phyloP scores from a whole-genome alignment of 2,797 vertebrate species.

The Chromobotia macracanthus region DNA sequence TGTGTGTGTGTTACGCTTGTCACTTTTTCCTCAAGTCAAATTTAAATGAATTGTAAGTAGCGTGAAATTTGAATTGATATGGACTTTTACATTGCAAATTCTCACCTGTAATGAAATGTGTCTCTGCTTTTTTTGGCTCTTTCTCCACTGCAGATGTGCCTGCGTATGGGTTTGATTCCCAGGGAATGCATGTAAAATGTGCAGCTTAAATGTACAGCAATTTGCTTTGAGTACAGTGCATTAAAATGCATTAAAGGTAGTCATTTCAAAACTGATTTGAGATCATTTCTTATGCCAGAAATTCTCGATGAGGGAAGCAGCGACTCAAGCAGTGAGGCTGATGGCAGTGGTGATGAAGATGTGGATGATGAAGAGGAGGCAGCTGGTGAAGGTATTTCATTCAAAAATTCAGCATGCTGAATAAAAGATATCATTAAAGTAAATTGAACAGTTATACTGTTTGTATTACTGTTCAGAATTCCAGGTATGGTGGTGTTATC shows the following conservation, averaged over 20 bases:
- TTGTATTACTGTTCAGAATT: not conserved
- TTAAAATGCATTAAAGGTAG: not conserved
- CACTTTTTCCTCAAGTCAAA: constrained; percentile 6
- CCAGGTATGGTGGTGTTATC: not conserved
- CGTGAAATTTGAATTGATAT: not conserved
- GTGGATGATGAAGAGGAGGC: constrained; percentile 78
- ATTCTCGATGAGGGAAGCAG: constrained; percentile 96
- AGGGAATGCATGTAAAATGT: not conserved
- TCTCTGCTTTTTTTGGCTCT: not conserved
- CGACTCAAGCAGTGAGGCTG: constrained; percentile 88
- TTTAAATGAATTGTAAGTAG: not conserved
- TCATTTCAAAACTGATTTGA: not conserved
- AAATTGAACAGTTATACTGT: no score
- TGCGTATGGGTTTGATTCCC: not conserved
- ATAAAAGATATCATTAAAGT: no score
- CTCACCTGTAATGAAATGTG: not conserved
- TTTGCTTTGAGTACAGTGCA: not conserved
- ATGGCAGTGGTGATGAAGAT: constrained; percentile 86
- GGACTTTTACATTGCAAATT: not conserved
- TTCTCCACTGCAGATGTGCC: not conserved
- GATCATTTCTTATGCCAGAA: constrained; percentile 75
- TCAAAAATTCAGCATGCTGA: not conserved
- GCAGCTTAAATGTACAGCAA: not conserved
- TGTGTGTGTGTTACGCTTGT: not conserved
- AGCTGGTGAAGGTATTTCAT: constrained; percentile 64